Evolutionary conservation across 2,797 vertebrate species (phyloP).

Genomic region (Chromis chromis): DNA sequence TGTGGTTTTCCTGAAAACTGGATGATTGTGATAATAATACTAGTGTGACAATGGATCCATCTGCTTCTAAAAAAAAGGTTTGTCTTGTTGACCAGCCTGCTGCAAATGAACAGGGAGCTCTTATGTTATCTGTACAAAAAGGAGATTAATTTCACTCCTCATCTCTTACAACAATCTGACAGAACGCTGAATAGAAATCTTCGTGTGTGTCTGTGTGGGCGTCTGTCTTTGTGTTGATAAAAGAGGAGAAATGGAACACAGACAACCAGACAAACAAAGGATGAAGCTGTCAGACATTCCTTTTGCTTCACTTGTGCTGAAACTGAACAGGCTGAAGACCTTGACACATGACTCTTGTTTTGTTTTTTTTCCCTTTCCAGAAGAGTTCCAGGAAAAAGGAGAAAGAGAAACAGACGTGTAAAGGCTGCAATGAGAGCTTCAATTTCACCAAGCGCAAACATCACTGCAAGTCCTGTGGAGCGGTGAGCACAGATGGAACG

Average conservation of each 20-base stretch:
- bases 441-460: slow-evolving; percentile 96
- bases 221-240: slow-evolving; percentile 26
- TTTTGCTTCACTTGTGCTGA: slow-evolving; percentile 25
- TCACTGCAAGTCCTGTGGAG: slow-evolving; percentile 94
- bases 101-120: slow-evolving; percentile 1
- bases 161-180: slow-evolving; percentile 23
- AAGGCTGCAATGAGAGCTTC: slow-evolving; percentile 93
- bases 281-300: slow-evolving; percentile 41
- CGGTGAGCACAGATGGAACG: slow-evolving; percentile 82
- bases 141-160: slow-evolving; percentile 29
- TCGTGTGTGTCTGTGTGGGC: slow-evolving; percentile 2
- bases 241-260: slow-evolving; percentile 29
- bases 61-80: slow-evolving; percentile 1
- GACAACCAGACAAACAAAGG: slow-evolving; percentile 15
- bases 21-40: not conserved
- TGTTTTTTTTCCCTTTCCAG: slow-evolving; percentile 69
- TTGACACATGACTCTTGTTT: slow-evolving; percentile 43
- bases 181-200: slow-evolving; percentile 3
- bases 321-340: slow-evolving; percentile 21
- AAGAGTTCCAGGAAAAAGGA: slow-evolving; percentile 93
- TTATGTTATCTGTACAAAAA: slow-evolving; percentile 4
- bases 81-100: not conserved
- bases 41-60: not conserved
- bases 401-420: slow-evolving; percentile 94
- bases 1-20: not conserved